Base-by-base conservation (phyloP, 2,888 invertebrate genomes). In the Parnassius glacialis region DNA sequence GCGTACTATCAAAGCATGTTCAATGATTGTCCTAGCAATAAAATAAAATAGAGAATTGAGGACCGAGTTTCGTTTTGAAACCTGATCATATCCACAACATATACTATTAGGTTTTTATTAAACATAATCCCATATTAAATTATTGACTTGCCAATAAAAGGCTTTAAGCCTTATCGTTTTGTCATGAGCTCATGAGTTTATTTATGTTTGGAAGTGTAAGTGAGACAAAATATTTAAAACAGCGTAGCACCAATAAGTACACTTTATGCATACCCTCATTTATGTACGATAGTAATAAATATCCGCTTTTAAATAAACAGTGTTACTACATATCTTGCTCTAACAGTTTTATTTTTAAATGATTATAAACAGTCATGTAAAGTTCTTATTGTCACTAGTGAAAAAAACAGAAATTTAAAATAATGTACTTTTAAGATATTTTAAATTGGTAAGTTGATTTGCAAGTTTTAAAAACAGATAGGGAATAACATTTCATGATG, bases 11-110 rank as follows among this genome's bases (percentile, higher is more conserved):
- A 70, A 73, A 68, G 66, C 70, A 70, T 68, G 72, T 78, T 76
- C 76, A 78, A 80, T 80, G 75, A 81, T 81, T 82, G 80, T 78
- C 72, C 77, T 77, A 69, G 72, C 75, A 85, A 84, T 83, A 84
- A 87, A 84, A 85, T 79, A 83, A 85, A 81, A 85, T 84, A 80
- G 81, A 74, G 74, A 74, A 78, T 64, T 73, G 74, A 75, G 73
- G 74, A 73, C 74, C 64, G 68, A 69, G 63, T 70, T 70, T 68
- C 70, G 76, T 76, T 77, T 70, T 70, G 76, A 75, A 78, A 76
- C 73, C 76, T 70, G 67, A 69, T 71, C 79, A 84, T 84, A 34
- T 34, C 34, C 3, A 34, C 34, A 34, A 34, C 34, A 34, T 34
- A 34, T 7, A 86, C 81, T 78, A 74, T 74, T 81, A 79, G 81